Evolutionary conservation across 2,113 vertebrate genomes (phyloP).

Genomic region (Anoplopoma fimbria): DNA sequence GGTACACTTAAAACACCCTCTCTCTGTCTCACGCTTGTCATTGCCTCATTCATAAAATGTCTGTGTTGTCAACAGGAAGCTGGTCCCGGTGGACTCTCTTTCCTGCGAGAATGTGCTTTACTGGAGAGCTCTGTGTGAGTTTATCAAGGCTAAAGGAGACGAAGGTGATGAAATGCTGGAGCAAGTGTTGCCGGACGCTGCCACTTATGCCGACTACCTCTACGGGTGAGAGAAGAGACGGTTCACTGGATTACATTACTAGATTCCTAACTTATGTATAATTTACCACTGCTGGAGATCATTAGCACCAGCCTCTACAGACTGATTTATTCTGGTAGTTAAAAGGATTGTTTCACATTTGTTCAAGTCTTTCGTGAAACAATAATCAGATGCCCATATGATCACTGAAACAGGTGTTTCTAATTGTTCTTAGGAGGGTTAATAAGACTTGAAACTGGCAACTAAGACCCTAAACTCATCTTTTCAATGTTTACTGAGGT

Average conservation of each 20-base stretch:
- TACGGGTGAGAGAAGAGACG: slow-evolving; percentile 83
- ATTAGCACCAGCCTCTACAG: background rate
- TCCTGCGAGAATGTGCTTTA: slow-evolving; percentile 91
- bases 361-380: background rate
- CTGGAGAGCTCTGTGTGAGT: slow-evolving; percentile 93
- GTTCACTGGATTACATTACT: background rate
- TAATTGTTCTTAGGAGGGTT: too few species aligned
- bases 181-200: slow-evolving; percentile 90
- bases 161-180: slow-evolving; percentile 92
- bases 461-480: too few species aligned
- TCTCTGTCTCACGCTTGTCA: background rate
- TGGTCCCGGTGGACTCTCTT: slow-evolving; percentile 89
- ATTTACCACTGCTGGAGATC: background rate
- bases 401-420: background rate
- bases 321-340: background rate
- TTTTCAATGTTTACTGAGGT: too few species aligned
- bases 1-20: slow-evolving; percentile 77
- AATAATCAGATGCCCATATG: background rate
- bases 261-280: background rate
- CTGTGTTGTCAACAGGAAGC: slow-evolving; percentile 83
- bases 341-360: background rate
- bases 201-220: slow-evolving; percentile 90
- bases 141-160: slow-evolving; percentile 90
- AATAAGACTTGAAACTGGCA: too few species aligned
- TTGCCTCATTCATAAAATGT: background rate